Percentiles rank a stretch among this genome's conserved stretches.
phyloP scores from a whole-genome alignment of 1,140 invertebrate genomes.

The Formica exsecta region DNA sequence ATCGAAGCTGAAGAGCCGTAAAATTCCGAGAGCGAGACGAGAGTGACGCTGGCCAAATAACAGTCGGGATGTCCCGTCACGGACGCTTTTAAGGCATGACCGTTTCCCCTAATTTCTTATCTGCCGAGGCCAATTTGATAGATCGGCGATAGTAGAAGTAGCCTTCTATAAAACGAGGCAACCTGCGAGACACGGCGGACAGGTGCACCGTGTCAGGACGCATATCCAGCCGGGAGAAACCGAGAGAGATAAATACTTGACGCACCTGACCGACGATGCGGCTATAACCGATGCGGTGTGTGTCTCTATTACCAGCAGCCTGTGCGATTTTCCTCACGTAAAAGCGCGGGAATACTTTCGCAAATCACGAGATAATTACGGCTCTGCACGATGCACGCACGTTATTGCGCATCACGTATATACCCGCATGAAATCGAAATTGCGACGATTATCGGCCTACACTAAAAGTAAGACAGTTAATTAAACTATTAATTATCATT shows the following conservation, averaged over 20 bases:
- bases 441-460: conserved; percentile 4
- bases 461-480: not conserved
- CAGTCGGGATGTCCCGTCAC: conserved; percentile 69
- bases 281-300: conserved; percentile 22
- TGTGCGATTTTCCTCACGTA: conserved; percentile 2
- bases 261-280: conserved; percentile 62
- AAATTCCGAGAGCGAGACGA: conserved; percentile 65
- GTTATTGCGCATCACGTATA: not conserved
- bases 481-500: not conserved
- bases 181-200: conserved; percentile 56
- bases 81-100: conserved; percentile 50
- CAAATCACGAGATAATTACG: conserved; percentile 37
- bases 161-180: conserved; percentile 66
- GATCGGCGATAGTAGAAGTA: conserved; percentile 77
- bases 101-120: conserved; percentile 74
- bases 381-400: not conserved
- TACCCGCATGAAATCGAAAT: conserved; percentile 25
- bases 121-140: conserved; percentile 78
- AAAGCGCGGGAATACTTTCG: conserved; percentile 57
- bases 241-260: conserved; percentile 6
- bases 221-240: not conserved
- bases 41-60: conserved; percentile 70
- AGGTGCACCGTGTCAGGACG: conserved; percentile 71
- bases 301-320: conserved; percentile 55
- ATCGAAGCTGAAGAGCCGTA: conserved; percentile 25